phyloP scores from a whole-genome alignment of 2,113 vertebrate genomes.

The Heterotis niloticus region DNA sequence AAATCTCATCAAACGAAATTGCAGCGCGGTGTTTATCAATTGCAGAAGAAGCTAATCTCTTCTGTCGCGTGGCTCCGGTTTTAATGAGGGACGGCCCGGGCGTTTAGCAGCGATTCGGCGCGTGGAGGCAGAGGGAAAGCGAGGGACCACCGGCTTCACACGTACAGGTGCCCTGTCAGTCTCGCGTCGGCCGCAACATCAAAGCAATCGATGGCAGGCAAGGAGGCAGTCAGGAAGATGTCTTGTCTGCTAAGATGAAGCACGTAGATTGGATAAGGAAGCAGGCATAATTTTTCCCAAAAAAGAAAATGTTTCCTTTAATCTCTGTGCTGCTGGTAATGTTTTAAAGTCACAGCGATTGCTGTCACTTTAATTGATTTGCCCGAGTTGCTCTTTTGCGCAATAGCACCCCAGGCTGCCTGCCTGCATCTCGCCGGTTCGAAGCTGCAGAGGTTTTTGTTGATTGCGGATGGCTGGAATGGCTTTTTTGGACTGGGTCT shows the following conservation, averaged over 20 bases:
- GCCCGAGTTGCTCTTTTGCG: too few relatives aligned
- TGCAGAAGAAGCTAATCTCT: conserved; percentile 74
- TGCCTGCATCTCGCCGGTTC: too few relatives aligned
- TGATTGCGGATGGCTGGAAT: not conserved
- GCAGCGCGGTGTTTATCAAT: conserved; percentile 81
- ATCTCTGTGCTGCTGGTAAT: too few relatives aligned
- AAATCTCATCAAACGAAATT: conserved; percentile 65
- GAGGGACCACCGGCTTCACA: conserved; percentile 64
- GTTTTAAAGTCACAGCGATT: not conserved
- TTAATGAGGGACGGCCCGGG: conserved; percentile 73
- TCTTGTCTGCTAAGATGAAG: conserved; percentile 65
- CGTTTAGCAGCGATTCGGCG: not conserved
- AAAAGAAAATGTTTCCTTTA: too few relatives aligned
- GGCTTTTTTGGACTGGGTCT: not conserved
- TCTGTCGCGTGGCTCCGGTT: conserved; percentile 74
- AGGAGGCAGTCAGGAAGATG: conserved; percentile 76
- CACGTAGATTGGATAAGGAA: conserved; percentile 64
- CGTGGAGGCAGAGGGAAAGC: not conserved
- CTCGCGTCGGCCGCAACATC: conserved; percentile 78
- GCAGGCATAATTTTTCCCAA: conserved; percentile 34
- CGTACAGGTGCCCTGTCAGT: conserved; percentile 70
- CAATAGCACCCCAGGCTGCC: too few relatives aligned
- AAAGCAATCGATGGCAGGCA: conserved; percentile 81
- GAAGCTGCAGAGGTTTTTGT: not conserved
- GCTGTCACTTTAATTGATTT: not conserved